Base-by-base conservation (phyloP, 2,113 vertebrate genomes). In the Muntiacus reevesi region DNA sequence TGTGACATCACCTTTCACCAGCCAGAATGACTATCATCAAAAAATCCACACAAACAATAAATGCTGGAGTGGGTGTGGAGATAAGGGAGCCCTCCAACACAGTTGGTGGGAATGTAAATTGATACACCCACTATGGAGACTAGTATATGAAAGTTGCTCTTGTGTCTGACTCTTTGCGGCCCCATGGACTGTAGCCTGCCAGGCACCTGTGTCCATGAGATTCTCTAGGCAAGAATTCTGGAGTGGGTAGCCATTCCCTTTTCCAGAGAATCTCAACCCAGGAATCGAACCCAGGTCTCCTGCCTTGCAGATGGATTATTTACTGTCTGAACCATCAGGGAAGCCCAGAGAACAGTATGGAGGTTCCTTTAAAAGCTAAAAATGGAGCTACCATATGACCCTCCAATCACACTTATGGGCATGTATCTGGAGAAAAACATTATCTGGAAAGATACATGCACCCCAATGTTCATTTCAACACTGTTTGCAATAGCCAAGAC, bases 391-490 rank as follows among this genome's bases (percentile, higher is more conserved):
- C 28, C 60, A 33, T 62, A 33, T 67, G 33, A 5, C 4, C 33
- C 64, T 67, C 8, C 64, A n/a, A 19, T 67, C 64, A 67, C 64
- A 67, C 7, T 67, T 16, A 19, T 67, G 9, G 33, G 64, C 64
- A 19, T 19, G 5, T 67, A 67, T 67, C 33, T n/a, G 64, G 64
- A 67, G 64, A 67, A 67, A 67, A 67, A 67, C 33, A 10, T 67
- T 19, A 67, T n/a, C 64, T 67, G 33, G 16, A 67, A 67, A 67
- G 16, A 67, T n/a, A n/a, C 33, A n/a, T n/a, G 64, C 33, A 67
- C 7, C 64, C 64, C 64, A n/a, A 1, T 5, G 16, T 67, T 19
- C 33, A 67, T n/a, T n/a, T 7, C 33, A n/a, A 33, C 0, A 0
- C 33, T 67, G 4, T 67, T 67, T n/a, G 7, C 64, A 67, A 67